Evolutionary conservation across 2,888 invertebrate species (phyloP), one percentile per base, ranked within the genome.

Genomic region (Volucella inanis): DNA sequence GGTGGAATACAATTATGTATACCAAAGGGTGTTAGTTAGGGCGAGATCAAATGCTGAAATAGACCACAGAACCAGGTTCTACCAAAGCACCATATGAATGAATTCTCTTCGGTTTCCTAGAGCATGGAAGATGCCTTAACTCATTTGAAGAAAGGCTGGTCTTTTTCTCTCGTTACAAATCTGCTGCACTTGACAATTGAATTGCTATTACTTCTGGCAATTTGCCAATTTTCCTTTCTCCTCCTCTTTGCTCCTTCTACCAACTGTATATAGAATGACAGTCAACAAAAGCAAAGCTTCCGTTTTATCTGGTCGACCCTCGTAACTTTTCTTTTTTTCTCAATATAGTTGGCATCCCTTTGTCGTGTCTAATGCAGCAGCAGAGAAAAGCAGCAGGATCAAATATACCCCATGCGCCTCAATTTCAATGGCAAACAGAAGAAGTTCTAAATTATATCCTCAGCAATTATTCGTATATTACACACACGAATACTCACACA

Each of bases 121-220:
- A 47, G 39, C 43, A 14, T 61, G 61, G 62, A 8, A 8, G 38
- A 22, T 15, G 8, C 15, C 8, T 49, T 67, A 68, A 38, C 15
- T 10, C n/a, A 31, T 2, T 14, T 49, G 61, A 75, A 10, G 43
- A 61, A 61, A 41, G 39, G 18, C 22, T 22, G 4, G 18, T 61
- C 10, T 47, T 22, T 57, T 39, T 10, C 52, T 11, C 41, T 54
- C n/a, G 8, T 8, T 8, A 62, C 43, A 43, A 59, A 8, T 45
- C 50, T 22, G 8, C 39, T 68, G 82, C 74, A 74, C 79, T 83
- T 83, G 79, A 83, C 83, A 72, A 79, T 72, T 70, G 74, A 78
- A 78, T 50, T 41, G 72, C 68, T 74, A 78, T 83, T 83, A 83
- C 83, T 74, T 62, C 57, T 83, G 83, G 83, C 83, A 74, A 68